Base-by-base conservation (phyloP, 2,888 invertebrate genomes). In the Stenichneumon culpator region DNA sequence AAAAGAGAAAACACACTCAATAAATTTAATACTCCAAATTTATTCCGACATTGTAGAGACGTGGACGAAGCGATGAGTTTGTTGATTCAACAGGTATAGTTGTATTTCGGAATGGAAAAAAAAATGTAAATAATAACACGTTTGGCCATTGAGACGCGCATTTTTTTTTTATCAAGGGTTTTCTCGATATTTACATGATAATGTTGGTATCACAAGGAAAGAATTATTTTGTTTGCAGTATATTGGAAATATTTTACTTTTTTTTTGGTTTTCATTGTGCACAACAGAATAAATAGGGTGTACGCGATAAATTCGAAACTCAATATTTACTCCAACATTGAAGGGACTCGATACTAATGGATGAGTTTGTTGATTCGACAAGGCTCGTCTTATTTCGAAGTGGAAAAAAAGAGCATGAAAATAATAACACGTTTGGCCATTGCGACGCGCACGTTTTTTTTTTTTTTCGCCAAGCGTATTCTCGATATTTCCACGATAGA, bases 101-200 rank as follows among this genome's bases (percentile, higher is more conserved):
- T 22, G n/a, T 4, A 25, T 25, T 22, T 19, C 22, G 36, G 14
- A 47, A 4, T 52, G 19, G 19, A 52, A 39, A 72, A 73, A 73
- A 57, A 70, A 50, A 36, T 32, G 4, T 5, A 36, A 9, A 36
- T 36, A 7, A 36, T 36, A 32, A 25, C 52, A 60, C 16, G 47
- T 60, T 72, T 52, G 5, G 6, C 25, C 11, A 39, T 36, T 9
- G 7, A 19, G 28, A n/a, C 22, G 32, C 54, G n/a, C 77, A 72
- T 60, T 22, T 39, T 75, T 36, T 70, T 39, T 11, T 39, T 9
- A 50, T 72, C 75, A 57, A 25, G 39, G 0, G 28, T 19, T 47
- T 69, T 32, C 32, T 79, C 28, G 5, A 67, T 79, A 65, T 44
- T 65, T 75, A 14, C 16, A 60, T n/a, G n/a, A n/a, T n/a, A n/a